Conservation (phyloP, 1,140 invertebrate species). For the Littorina saxatilis region DNA sequence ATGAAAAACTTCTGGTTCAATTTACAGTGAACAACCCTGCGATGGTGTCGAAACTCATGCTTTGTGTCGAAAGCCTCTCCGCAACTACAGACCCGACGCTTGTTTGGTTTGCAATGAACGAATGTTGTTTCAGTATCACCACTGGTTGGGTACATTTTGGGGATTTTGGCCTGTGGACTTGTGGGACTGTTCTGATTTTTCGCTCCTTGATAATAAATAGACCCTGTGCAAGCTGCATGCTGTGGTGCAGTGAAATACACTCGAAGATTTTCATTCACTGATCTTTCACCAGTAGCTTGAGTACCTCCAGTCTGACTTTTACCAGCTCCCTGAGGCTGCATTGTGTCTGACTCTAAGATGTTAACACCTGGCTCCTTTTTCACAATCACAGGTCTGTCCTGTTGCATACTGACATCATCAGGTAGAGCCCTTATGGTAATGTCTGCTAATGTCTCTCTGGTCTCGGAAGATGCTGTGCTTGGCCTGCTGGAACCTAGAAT, state of each 20-base stretch:
- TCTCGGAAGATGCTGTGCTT: no score
- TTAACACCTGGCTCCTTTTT: slow-evolving; percentile 5
- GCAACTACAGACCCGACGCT: slow-evolving; percentile 9
- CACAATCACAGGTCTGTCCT: neutral
- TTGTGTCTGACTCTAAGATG: neutral
- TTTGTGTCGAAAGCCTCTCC: slow-evolving; percentile 7
- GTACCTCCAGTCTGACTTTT: no score
- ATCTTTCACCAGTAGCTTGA: neutral
- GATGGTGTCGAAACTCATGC: slow-evolving; percentile 26
- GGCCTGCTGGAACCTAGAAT: no score
- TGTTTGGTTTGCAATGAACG: neutral
- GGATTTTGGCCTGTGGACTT: no score
- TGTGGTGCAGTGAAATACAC: neutral
- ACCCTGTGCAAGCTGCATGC: no score
- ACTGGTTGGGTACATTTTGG: no score
- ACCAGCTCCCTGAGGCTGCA: no score
- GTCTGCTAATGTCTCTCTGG: no score
- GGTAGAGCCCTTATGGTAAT: no score
- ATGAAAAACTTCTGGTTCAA: slow-evolving; percentile 21
- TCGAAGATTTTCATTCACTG: neutral
- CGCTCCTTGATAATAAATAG: no score
- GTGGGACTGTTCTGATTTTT: no score
- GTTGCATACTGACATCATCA: neutral
- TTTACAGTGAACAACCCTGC: neutral
- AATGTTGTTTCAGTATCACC: neutral